phyloP scores from a whole-genome alignment of 1,140 invertebrate genomes.

The Atta texana region DNA sequence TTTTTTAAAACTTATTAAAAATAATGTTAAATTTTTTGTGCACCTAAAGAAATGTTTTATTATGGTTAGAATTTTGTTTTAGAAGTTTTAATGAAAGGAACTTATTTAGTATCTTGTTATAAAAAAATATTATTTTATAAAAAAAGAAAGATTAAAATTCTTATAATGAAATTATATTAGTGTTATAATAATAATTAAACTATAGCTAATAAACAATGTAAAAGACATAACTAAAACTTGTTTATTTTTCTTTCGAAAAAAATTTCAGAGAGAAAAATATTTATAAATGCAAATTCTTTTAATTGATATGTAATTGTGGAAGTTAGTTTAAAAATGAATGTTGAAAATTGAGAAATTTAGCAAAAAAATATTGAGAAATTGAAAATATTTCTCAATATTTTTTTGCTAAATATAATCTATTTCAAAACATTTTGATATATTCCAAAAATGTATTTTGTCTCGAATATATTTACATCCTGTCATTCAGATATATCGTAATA shows the following conservation, averaged over 20 bases:
- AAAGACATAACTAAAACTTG: neutral
- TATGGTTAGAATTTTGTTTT: neutral
- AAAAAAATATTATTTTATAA: neutral
- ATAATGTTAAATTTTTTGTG: neutral
- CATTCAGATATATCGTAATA: neutral
- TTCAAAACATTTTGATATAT: neutral
- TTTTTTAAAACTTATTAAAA: neutral
- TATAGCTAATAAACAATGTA: neutral
- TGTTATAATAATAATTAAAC: no score
- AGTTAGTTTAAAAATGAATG: conserved; percentile 7
- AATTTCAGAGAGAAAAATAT: neutral
- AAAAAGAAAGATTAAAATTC: neutral
- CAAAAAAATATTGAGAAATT: neutral
- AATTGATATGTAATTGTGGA: neutral
- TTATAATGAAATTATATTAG: neutral
- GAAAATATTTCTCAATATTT: neutral
- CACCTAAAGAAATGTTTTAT: neutral
- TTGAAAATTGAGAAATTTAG: neutral
- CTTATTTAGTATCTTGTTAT: neutral
- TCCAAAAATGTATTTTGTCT: neutral
- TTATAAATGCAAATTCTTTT: neutral
- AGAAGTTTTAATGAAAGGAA: neutral
- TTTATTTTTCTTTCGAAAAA: neutral
- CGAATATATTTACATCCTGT: neutral
- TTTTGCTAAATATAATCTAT: neutral